These are phyloP conservation scores for Lepidotrigona ventralis DNA, from an alignment of 1,140 invertebrate species.

Conservation along the genomic window DNA sequence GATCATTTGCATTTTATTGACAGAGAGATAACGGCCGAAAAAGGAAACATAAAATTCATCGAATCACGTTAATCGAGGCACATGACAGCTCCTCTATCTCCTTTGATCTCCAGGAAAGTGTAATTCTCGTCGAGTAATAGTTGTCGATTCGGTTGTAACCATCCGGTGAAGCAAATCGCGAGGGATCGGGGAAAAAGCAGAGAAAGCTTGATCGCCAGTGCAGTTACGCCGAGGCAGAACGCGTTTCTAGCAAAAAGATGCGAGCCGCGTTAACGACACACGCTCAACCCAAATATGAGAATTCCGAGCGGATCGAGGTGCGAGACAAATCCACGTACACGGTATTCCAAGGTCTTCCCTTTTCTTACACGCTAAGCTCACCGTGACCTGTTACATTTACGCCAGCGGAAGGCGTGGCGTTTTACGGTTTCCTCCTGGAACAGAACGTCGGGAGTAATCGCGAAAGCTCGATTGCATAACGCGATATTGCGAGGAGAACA, in stretches of 20 bases:
- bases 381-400: constrained; percentile 46
- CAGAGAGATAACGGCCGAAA: neutral
- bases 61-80: neutral
- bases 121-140: neutral
- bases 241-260: neutral
- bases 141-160: constrained; percentile 5
- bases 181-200: neutral
- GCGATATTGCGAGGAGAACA: constrained; percentile 3
- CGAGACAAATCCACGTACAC: constrained; percentile 26
- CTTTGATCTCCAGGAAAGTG: neutral
- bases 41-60: neutral
- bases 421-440: constrained; percentile 44
- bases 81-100: no score
- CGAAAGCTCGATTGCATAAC: constrained; percentile 40
- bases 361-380: constrained; percentile 42
- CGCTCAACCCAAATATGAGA: constrained; percentile 29
- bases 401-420: constrained; percentile 35
- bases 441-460: neutral
- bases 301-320: constrained; percentile 7
- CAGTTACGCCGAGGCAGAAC: neutral
- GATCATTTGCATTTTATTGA: neutral
- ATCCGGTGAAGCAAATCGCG: neutral
- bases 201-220: neutral
- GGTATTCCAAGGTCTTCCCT: constrained; percentile 47
- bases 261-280: no score